A percentile compares a stretch with the other conserved stretches of the same genome.
Evolutionary conservation across 2,113 vertebrate species (phyloP).

Genomic region (Podilymbus podiceps): DNA sequence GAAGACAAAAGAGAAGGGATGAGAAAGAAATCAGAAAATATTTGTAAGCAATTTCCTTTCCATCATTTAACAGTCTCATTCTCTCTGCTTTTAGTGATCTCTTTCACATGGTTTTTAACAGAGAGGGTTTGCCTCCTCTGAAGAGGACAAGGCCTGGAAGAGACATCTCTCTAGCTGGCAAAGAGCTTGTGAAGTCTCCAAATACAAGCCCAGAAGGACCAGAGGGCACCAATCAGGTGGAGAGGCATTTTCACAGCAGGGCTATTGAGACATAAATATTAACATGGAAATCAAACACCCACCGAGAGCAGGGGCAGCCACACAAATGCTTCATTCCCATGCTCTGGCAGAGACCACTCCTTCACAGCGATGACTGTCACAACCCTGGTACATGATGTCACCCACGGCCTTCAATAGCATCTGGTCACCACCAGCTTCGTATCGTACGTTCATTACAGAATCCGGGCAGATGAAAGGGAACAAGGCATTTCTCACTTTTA

Average conservation of each 20-base stretch:
- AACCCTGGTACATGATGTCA: background rate
- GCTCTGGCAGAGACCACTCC: background rate
- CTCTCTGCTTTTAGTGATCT: background rate
- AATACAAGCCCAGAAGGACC: background rate
- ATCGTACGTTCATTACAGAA: background rate
- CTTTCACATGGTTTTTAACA: background rate
- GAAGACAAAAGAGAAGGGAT: conserved; percentile 28
- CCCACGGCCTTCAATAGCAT: accelerated
- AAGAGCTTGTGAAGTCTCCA: background rate
- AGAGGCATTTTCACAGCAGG: background rate
- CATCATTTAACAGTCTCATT: background rate
- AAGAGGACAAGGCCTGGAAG: background rate
- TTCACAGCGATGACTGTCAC: background rate
- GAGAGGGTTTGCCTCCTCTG: background rate
- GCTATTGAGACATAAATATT: background rate
- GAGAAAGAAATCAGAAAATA: conserved; percentile 17
- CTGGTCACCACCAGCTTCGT: background rate
- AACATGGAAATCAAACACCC: background rate
- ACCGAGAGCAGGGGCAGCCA: background rate
- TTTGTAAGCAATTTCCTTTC: conserved; percentile 13
- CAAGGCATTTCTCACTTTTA: background rate
- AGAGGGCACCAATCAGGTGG: background rate
- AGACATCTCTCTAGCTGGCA: background rate
- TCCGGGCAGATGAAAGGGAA: background rate
- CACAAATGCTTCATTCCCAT: background rate